Base-by-base conservation (phyloP, 2,888 invertebrate species). In the Mallateleia sp. region DNA sequence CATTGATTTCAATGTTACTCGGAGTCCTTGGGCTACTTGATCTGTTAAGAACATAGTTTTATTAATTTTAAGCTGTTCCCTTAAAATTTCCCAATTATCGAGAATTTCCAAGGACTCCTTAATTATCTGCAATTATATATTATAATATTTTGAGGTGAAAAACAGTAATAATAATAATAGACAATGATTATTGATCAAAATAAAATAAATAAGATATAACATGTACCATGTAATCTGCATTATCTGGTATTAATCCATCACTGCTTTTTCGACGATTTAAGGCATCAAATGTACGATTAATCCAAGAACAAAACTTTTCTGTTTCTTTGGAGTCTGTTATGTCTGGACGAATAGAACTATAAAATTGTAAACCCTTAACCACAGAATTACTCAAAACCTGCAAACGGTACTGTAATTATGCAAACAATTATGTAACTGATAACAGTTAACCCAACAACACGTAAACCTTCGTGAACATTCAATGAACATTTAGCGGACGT, bases 81-180 rank as follows among this genome's bases (percentile, higher is more conserved):
- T 7, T 56, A 56, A 56, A 24, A 56, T 56, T 56, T 56, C 15
- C 56, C 25, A 56, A 11, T 24, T 56, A 25, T 56, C 56, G 56
- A 56, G 56, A 56, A 56, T 56, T 56, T 56, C 56, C 25, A 56
- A 28, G 9, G 56, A 24, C 28, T 56, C 56, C 25, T 56, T 2
- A 24, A 56, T 56, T 56, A 58, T 58, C 32, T 58, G 58, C 56
- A 58, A 58, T 58, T 58, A 58, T 58, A 58, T 15, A 58, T 58
- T 58, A 18, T 34, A 58, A 58, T 34, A 58, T 58, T 58, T 58
- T 20, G 5, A 50, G 3, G 18, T 18, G 50, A 20, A 50, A 50
- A 50, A 50, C 9, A 20, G 50, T n/a, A n/a, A n/a, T n/a, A n/a
- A n/a, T n/a, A n/a, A n/a, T n/a, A n/a, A n/a, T n/a, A n/a, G n/a